Evolutionary conservation across 2,888 invertebrate species (phyloP).

Genomic region (Plagodis dolabraria): DNA sequence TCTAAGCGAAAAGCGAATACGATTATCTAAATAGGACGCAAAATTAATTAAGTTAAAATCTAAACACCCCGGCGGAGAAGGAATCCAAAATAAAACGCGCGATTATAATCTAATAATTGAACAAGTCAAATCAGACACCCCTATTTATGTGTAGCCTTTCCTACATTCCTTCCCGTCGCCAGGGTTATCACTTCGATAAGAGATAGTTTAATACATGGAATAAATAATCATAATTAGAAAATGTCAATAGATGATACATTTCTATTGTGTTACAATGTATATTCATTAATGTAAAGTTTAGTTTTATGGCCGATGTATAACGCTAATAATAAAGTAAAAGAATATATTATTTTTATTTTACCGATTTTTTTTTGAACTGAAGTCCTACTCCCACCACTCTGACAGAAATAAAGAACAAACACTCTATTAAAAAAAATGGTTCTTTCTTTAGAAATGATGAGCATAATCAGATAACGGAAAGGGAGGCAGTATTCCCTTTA

Average conservation of each 20-base stretch:
- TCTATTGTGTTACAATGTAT: constrained; percentile 3
- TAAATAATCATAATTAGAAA: constrained; percentile 39
- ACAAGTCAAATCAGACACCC: constrained; percentile 17
- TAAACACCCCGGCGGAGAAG: constrained; percentile 37
- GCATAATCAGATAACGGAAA: too few relatives aligned
- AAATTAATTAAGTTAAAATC: constrained; percentile 47
- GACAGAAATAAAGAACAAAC: neutral
- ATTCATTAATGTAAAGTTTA: constrained; percentile 25
- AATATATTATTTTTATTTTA: neutral
- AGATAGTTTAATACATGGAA: constrained; percentile 49
- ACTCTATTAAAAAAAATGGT: too few relatives aligned
- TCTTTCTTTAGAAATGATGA: too few relatives aligned
- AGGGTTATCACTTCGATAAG: constrained; percentile 44
- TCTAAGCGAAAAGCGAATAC: constrained; percentile 52
- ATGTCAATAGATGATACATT: constrained; percentile 1
- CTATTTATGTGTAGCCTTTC: constrained; percentile 20
- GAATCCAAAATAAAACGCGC: neutral
- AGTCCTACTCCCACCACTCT: neutral
- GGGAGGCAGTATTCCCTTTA: too few relatives aligned
- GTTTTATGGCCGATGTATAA: constrained; percentile 47
- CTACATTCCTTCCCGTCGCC: constrained; percentile 30
- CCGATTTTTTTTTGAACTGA: neutral
- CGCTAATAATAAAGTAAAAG: constrained; percentile 31
- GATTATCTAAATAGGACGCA: constrained; percentile 48
- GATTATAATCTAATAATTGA: constrained; percentile 17